A percentile compares a stretch with the other conserved stretches of the same genome.
These are phyloP conservation scores for Pachyuromys duprasi DNA, from an alignment of 2,797 vertebrate species.

Conservation along the genomic window DNA sequence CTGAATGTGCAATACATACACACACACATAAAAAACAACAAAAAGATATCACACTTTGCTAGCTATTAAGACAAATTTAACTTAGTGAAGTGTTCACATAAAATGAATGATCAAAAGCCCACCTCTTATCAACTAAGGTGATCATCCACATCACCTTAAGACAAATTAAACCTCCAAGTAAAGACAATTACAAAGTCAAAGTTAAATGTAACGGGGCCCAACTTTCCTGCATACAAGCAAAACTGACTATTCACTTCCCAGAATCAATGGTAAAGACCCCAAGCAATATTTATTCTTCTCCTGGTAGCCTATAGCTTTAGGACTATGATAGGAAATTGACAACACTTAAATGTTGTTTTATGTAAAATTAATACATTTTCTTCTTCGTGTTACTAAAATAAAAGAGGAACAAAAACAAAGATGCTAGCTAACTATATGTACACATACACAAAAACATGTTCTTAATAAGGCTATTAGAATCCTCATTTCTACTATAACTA, in stretches of 20 bases:
- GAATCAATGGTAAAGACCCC: not conserved
- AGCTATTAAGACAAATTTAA: not conserved
- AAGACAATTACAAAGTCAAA: not conserved
- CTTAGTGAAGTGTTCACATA: not conserved
- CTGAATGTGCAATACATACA: not conserved
- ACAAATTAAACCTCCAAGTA: not conserved
- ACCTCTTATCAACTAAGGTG: not conserved
- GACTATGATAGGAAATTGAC: not conserved
- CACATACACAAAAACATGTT: not conserved
- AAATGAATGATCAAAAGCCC: not conserved
- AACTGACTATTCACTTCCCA: no score
- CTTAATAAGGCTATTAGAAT: not conserved
- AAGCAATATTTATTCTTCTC: not conserved
- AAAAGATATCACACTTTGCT: not conserved
- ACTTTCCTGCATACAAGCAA: not conserved
- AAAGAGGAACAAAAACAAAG: not conserved
- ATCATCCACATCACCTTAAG: not conserved
- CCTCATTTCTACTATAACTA: not conserved
- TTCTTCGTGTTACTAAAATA: not conserved
- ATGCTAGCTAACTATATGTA: not conserved
- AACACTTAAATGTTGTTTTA: not conserved
- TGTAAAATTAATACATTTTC: not conserved
- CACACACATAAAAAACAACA: not conserved
- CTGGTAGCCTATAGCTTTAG: not conserved
- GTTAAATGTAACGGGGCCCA: not conserved